Evolutionary conservation across 2,797 vertebrate genomes (phyloP).

Genomic region (Melanogrammus aeglefinus): DNA sequence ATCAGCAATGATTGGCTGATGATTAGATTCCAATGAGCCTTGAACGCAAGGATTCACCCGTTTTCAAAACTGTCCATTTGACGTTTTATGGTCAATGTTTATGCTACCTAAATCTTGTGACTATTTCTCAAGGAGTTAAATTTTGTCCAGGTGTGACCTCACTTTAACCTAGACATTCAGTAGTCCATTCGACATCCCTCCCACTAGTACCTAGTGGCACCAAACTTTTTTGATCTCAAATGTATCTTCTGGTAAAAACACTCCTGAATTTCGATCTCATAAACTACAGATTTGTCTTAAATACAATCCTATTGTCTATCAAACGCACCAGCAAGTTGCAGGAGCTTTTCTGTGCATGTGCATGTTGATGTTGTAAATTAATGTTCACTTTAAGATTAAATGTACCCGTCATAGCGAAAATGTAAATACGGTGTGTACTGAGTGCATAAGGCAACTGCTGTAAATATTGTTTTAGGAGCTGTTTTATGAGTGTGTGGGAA

Average conservation of each 20-base stretch:
- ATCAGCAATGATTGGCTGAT: not conserved
- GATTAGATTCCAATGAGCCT: not conserved
- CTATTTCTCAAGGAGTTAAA: not conserved
- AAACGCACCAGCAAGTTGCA: not conserved
- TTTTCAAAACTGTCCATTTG: too few relatives aligned
- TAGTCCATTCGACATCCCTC: not conserved
- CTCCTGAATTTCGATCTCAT: not conserved
- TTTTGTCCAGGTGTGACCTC: not conserved
- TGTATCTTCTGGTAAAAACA: not conserved
- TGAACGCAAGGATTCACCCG: not conserved
- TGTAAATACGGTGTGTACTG: conserved; percentile 20
- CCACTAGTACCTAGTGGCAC: not conserved
- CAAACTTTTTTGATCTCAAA: not conserved
- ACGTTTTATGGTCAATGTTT: not conserved
- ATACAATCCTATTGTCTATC: not conserved
- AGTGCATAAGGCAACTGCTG: conserved; percentile 20
- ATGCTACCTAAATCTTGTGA: not conserved
- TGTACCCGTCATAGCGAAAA: not conserved
- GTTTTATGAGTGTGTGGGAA: not conserved
- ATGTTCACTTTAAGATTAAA: not conserved
- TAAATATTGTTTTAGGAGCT: conserved; percentile 28
- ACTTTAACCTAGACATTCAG: not conserved
- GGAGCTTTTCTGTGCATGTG: not conserved
- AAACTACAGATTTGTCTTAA: not conserved
- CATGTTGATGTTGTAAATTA: not conserved